These are phyloP conservation scores for Microtus oregoni DNA, from an alignment of 2,113 vertebrate genomes.

Conservation along the genomic window DNA sequence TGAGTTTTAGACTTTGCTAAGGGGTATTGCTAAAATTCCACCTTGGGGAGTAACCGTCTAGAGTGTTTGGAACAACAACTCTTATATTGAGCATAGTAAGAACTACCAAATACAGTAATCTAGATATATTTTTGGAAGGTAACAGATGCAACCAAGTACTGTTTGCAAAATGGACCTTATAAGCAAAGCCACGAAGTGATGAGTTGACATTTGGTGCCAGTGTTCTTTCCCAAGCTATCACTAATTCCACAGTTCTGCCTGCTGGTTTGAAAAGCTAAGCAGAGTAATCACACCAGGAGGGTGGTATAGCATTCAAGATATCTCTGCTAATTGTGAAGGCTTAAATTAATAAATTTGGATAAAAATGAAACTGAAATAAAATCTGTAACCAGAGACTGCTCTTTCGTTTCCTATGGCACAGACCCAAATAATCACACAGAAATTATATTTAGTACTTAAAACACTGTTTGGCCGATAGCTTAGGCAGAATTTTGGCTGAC, in stretches of 20 bases:
- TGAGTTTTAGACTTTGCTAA: background rate
- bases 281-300: background rate
- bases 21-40: background rate
- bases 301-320: background rate
- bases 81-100: background rate
- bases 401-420: no score
- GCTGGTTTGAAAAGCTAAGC: background rate
- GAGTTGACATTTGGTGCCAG: background rate
- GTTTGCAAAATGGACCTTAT: background rate
- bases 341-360: constrained; percentile 8
- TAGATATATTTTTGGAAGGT: background rate
- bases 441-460: no score
- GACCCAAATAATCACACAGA: no score
- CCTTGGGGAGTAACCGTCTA: background rate
- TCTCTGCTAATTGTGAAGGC: background rate
- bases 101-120: background rate
- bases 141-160: background rate
- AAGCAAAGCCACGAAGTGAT: background rate
- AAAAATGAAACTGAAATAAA: background rate
- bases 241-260: background rate
- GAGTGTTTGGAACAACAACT: background rate
- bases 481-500: no score
- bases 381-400: background rate
- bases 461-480: no score
- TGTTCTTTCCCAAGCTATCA: background rate